Evolutionary conservation across 2,797 vertebrate species (phyloP), one percentile per base, ranked within the genome.

Genomic region (Aselliscus stoliczkanus): DNA sequence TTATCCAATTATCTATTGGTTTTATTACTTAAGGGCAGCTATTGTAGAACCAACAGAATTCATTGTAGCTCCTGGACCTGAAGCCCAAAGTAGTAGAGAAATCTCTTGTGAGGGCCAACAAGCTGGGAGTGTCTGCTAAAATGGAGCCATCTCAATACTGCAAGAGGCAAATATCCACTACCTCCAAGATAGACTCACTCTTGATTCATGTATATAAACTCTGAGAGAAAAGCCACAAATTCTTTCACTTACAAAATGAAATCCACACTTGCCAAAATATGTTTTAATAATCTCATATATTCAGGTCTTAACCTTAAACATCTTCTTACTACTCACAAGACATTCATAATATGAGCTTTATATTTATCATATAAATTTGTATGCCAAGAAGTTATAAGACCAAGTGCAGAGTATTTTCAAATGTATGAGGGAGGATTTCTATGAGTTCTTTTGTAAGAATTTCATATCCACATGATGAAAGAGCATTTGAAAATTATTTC

Each of bases 261-360:
- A 98, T 81, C 95, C 88, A 94, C 86, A 95, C 34, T 90, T 97
- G 97, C 97, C 98, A 98, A 97, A 95, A 96, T 97, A 97, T 92
- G 79, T 98, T 98, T 98, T 97, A 97, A 97, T 97, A 97, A 98
- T 97, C 95, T 97, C 86, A 94, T 92, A 96, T 95, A 97, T 88
- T 97, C 92, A 93, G 80, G 60, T 92, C 85, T 94, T 98, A 94
- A 98, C 92, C 97, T 98, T 93, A 97, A 97, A 97, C 96, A 96
- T 96, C 90, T 96, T 93, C 96, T 92, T 96, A 88, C 73, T 94
- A 95, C 83, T 96, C 92, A 91, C 93, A 97, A 94, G 90, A 14
- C 83, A 97, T 96, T 96, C 80, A 83, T 96, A 96, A 93, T n/a
- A 37, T 39, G 47, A 97, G 82, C 90, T 47, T 42, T 80, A 31